Evolutionary conservation across 1,140 invertebrate species (phyloP).

Genomic region (Drosophila sp.): DNA sequence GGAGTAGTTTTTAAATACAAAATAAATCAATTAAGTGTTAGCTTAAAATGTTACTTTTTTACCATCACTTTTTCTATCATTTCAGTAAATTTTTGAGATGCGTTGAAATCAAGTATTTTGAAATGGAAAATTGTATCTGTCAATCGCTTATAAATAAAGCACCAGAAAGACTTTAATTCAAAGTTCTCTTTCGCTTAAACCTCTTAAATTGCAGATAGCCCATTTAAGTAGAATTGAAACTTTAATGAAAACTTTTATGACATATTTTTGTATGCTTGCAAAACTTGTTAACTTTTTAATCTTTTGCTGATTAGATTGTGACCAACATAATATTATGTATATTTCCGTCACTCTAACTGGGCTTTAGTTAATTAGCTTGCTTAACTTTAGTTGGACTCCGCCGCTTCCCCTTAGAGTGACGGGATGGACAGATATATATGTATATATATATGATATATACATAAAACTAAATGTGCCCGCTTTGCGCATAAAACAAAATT

Average conservation of each 20-base stretch:
- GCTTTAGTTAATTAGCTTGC: constrained; percentile 62
- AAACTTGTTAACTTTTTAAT: background rate
- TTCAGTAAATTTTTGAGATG: too few species aligned
- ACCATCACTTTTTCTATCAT: too few species aligned
- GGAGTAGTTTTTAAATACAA: too few species aligned
- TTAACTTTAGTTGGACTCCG: constrained; percentile 45
- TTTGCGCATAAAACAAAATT: constrained; percentile 74
- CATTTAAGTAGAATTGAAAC: too few species aligned
- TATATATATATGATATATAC: constrained; percentile 23
- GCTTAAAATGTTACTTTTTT: too few species aligned
- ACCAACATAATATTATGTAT: constrained; percentile 21
- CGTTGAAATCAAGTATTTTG: too few species aligned
- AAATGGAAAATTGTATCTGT: too few species aligned
- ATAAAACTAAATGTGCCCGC: constrained; percentile 69
- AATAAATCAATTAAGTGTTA: too few species aligned
- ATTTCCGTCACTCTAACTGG: constrained; percentile 34
- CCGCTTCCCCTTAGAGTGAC: background rate
- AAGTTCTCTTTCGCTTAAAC: too few species aligned
- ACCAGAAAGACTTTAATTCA: too few species aligned
- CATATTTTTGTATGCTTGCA: background rate
- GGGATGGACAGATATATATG: constrained; percentile 1
- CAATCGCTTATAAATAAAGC: too few species aligned
- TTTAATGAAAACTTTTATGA: background rate
- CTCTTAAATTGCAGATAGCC: too few species aligned
- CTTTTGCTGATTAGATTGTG: constrained; percentile 34